A percentile compares a stretch with the other conserved stretches of the same genome.
Conservation (phyloP, 2,888 invertebrate genomes). For the Bembecia ichneumoniformis region DNA sequence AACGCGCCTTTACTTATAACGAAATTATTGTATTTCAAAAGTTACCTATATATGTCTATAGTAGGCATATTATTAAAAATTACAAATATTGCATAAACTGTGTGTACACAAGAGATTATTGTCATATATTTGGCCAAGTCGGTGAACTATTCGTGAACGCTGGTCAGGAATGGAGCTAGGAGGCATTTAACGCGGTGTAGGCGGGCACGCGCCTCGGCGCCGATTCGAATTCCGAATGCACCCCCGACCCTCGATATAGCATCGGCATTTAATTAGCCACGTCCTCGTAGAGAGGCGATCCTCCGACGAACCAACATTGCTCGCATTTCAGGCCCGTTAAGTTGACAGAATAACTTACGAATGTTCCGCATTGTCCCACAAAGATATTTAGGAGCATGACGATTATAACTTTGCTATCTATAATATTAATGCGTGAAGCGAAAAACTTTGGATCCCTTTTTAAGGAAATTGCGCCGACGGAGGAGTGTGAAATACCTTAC, state of each 20-base stretch:
- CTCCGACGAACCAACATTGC: constrained; percentile 39
- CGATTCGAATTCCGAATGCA: constrained; percentile 43
- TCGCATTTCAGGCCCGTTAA: constrained; percentile 49
- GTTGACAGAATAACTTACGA: constrained; percentile 47
- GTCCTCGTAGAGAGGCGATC: constrained; percentile 46
- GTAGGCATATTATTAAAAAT: no score
- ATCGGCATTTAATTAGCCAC: constrained; percentile 70
- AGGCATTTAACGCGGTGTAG: constrained; percentile 43
- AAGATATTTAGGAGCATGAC: constrained; percentile 11
- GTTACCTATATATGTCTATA: no score
- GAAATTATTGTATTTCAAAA: no score
- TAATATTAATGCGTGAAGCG: no score
- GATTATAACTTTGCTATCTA: no score
- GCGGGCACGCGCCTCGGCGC: constrained; percentile 29
- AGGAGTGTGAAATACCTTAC: no score
- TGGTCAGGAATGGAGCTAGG: constrained; percentile 20
- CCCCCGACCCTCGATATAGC: constrained; percentile 36
- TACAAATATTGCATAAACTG: background rate
- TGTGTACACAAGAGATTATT: constrained; percentile 2
- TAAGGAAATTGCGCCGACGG: no score
- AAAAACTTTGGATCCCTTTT: no score
- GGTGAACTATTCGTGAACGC: constrained; percentile 47
- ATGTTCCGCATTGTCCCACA: constrained; percentile 31
- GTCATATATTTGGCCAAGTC: constrained; percentile 30
- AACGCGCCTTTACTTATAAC: no score